Evolutionary conservation across 2,888 invertebrate genomes (phyloP).

Genomic region (Cantharis nigra): DNA sequence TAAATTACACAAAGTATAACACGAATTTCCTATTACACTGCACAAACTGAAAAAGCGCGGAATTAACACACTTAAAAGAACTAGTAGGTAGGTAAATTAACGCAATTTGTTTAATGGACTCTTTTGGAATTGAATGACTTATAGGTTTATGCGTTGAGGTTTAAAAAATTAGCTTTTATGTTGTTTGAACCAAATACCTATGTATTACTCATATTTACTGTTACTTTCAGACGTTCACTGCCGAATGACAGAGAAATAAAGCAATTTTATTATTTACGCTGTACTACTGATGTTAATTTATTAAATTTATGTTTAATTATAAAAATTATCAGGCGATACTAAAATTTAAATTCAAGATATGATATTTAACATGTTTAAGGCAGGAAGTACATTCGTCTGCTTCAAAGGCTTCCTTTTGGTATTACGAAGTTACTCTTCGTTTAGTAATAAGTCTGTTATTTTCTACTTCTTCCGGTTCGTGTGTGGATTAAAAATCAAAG

Average conservation of each 20-base stretch:
- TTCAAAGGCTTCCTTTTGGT: background rate
- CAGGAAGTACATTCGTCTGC: background rate
- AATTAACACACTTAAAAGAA: background rate
- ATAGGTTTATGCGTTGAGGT: background rate
- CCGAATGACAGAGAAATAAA: background rate
- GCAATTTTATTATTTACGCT: background rate
- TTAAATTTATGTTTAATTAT: background rate
- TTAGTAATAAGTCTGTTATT: background rate
- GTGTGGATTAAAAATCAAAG: slow-evolving; percentile 18
- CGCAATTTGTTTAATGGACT: background rate
- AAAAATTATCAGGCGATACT: background rate
- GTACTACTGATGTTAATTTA: background rate
- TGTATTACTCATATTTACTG: background rate
- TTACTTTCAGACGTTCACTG: background rate
- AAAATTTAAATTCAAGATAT: background rate
- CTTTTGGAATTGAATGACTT: background rate
- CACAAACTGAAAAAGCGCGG: background rate
- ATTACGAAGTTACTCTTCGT: background rate
- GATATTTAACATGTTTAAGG: background rate
- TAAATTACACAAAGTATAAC: background rate
- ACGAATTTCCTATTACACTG: background rate
- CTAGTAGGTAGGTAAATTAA: background rate
- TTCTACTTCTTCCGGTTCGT: slow-evolving; percentile 20
- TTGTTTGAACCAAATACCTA: background rate
- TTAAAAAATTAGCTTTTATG: background rate